Percentiles rank a stretch among this genome's conserved stretches.
Evolutionary conservation across 2,797 vertebrate genomes (phyloP).

Genomic region (Sebastes kiyomatsui): DNA sequence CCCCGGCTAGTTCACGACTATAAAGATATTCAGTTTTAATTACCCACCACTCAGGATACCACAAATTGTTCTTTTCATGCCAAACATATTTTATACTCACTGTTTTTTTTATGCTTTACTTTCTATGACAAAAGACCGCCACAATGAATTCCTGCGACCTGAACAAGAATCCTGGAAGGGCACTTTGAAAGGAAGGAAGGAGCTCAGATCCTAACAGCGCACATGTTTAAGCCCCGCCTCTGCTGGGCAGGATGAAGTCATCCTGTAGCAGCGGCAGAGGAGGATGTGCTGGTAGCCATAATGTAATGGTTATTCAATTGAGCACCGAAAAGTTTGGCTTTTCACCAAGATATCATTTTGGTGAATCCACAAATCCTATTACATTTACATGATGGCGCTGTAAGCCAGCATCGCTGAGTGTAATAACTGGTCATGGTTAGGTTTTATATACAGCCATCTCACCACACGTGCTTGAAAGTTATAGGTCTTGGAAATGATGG

Average conservation of each 20-base stretch:
- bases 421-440: slow-evolving; percentile 24
- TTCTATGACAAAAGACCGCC: slow-evolving; percentile 12
- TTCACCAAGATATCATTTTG: slow-evolving; percentile 48
- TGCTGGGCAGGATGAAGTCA: slow-evolving; percentile 59
- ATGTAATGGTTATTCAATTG: slow-evolving; percentile 37
- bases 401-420: slow-evolving; percentile 18
- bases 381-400: slow-evolving; percentile 24
- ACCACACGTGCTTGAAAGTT: slow-evolving; percentile 45
- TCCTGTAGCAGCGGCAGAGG: not conserved
- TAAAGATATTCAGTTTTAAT: slow-evolving; percentile 5
- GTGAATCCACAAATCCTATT: slow-evolving; percentile 33
- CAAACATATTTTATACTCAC: not conserved
- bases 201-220: slow-evolving; percentile 20
- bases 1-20: not conserved
- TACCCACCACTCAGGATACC: not conserved
- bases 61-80: not conserved
- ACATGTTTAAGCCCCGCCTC: slow-evolving; percentile 34
- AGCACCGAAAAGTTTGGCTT: slow-evolving; percentile 18
- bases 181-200: slow-evolving; percentile 65
- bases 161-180: slow-evolving; percentile 62
- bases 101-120: not conserved
- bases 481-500: slow-evolving; percentile 46
- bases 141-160: slow-evolving; percentile 46
- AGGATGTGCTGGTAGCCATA: slow-evolving; percentile 27
- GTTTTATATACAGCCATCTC: slow-evolving; percentile 31